These are phyloP conservation scores for Microplitis manilae DNA, from an alignment of 2,888 invertebrate species.

Conservation along the genomic window DNA sequence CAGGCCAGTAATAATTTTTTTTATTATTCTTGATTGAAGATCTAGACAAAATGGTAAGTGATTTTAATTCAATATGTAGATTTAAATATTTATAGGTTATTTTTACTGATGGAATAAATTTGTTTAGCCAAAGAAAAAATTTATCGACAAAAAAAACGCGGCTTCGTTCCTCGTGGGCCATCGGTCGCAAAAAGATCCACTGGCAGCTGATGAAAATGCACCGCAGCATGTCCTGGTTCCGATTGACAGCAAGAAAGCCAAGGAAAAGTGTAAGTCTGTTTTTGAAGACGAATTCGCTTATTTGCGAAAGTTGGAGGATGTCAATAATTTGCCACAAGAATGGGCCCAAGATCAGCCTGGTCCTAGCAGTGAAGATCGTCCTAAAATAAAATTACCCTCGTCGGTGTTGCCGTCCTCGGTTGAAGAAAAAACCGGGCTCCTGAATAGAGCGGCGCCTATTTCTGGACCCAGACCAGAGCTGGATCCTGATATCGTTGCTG, in stretches of 20 bases:
- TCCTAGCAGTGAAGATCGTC: constrained; percentile 48
- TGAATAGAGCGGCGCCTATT: constrained; percentile 86
- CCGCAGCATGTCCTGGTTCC: constrained; percentile 89
- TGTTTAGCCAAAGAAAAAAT: constrained; percentile 80
- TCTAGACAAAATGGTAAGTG: neutral
- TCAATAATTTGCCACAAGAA: constrained; percentile 74
- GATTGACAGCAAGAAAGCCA: constrained; percentile 77
- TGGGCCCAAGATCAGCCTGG: constrained; percentile 72
- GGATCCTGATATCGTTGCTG: constrained; percentile 94
- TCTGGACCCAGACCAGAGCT: constrained; percentile 80
- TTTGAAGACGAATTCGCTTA: constrained; percentile 98
- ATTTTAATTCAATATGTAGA: neutral
- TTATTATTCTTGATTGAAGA: neutral
- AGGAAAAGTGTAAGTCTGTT: constrained; percentile 90
- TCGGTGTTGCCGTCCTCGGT: constrained; percentile 90
- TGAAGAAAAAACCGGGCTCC: constrained; percentile 87
- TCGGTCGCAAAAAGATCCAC: constrained; percentile 93
- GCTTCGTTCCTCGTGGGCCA: constrained; percentile 94
- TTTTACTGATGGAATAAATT: neutral
- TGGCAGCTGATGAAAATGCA: constrained; percentile 89
- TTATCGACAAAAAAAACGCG: constrained; percentile 92
- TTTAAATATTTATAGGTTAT: neutral
- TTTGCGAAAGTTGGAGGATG: constrained; percentile 88
- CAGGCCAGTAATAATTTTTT: neutral
- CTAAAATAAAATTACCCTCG: constrained; percentile 80